Evolutionary conservation across 2,113 vertebrate genomes (phyloP), one percentile per base, ranked within the genome.

Genomic region (Trogon melanurus): DNA sequence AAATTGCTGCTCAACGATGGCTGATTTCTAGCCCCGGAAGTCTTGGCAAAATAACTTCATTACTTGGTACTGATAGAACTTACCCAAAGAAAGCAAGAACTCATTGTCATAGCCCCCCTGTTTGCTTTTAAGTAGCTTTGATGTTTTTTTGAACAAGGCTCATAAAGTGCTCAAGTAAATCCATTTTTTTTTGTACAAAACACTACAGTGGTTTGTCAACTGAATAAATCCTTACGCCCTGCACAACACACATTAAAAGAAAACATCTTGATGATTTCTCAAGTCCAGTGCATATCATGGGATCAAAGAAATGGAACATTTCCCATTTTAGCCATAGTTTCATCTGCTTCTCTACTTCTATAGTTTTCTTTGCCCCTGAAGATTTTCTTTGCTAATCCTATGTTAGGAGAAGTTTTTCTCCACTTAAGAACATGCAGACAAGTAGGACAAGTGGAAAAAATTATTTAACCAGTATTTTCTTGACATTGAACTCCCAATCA

Each of bases 51-150:
- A 98, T 97, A 51, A 97, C 96, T 95, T 98, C 96, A 26, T 98
- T 98, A 81, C 97, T 99, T 82, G 98, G 97, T 86, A 98, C 91
- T 47, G 96, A 98, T 73, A 98, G 90, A 92, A 98, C 97, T 97
- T 98, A 88, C 82, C 7, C 4, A 72, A 58, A 92, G 60, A 57
- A 64, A 18, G 13, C n/a, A 57, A 64, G 16, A 71, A 38, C 26
- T 82, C 10, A 41, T 16, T 57, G 30, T 47, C 54, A 61, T n/a
- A 23, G 7, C 7, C 19, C 21, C 41, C 19, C 26, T 34, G 4
- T 6, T 72, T 60, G 8, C 50, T 89, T 76, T 60, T 53, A 90
- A 54, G 58, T 54, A 71, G 11, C n/a, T 44, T 36, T 27, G 76
- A 15, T 19, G 4, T 57, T 83, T 3, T 0, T 44, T 58, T 64